These are phyloP conservation scores for Smutsia temminckii DNA, from an alignment of 2,797 vertebrate species.

Conservation along the genomic window DNA sequence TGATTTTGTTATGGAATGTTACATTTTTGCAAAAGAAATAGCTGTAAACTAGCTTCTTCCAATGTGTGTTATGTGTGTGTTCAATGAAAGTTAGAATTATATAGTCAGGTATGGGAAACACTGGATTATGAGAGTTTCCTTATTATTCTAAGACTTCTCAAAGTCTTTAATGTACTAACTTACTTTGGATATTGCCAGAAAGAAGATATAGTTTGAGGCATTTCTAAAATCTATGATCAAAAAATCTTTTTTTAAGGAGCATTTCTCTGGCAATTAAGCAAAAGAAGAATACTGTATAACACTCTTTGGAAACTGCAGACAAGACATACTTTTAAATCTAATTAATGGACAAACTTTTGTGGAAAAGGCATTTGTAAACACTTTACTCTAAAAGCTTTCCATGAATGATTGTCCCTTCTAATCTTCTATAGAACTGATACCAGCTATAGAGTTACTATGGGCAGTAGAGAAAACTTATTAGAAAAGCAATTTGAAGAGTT, in stretches of 20 bases:
- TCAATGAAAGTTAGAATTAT: conserved; percentile 37
- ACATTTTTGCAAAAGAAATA: neutral
- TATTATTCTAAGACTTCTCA: neutral
- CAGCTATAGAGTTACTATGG: neutral
- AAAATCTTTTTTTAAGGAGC: neutral
- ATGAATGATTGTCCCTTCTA: neutral
- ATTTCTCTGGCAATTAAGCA: conserved; percentile 30
- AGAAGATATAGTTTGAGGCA: neutral
- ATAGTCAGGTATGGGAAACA: neutral
- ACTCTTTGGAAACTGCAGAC: conserved; percentile 32
- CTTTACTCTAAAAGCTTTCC: neutral
- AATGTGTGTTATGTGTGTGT: neutral
- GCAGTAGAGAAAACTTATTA: neutral
- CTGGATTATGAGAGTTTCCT: neutral
- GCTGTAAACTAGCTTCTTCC: neutral
- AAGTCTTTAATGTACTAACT: conserved; percentile 15
- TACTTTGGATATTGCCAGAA: neutral
- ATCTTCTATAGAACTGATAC: neutral
- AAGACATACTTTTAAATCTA: conserved; percentile 24
- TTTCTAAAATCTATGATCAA: conserved; percentile 46
- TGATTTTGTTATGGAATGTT: neutral
- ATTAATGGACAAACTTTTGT: conserved; percentile 25
- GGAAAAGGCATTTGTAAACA: conserved; percentile 22
- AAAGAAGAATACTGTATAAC: conserved; percentile 2
- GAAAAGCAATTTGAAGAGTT: neutral